Percentiles rank a stretch among this genome's conserved stretches.
These are phyloP conservation scores for Alosa alosa DNA, from an alignment of 2,113 vertebrate species.

Conservation along the genomic window DNA sequence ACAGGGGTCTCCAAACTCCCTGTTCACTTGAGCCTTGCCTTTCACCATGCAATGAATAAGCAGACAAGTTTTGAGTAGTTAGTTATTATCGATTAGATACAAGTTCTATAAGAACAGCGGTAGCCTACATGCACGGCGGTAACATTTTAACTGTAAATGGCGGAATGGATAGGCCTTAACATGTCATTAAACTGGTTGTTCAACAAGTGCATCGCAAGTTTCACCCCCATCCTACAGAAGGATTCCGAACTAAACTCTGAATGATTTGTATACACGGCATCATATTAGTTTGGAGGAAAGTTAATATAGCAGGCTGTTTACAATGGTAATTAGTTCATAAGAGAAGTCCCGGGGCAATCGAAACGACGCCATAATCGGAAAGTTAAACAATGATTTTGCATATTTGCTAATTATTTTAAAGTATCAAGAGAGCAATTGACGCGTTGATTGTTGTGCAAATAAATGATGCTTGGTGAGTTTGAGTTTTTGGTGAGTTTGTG, in stretches of 20 bases:
- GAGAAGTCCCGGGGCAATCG: conserved; percentile 53
- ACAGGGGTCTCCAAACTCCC: not conserved
- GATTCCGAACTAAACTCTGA: not conserved
- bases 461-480: not conserved
- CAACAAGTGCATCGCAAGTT: not conserved
- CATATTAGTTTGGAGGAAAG: conserved; percentile 46
- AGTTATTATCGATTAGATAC: too few relatives aligned
- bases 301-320: conserved; percentile 49
- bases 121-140: too few relatives aligned
- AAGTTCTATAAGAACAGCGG: too few relatives aligned
- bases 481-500: not conserved
- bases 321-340: conserved; percentile 50
- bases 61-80: not conserved
- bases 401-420: conserved; percentile 48
- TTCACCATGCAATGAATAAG: not conserved
- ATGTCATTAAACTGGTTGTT: not conserved
- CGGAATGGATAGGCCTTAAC: not conserved
- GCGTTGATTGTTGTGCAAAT: conserved; percentile 60
- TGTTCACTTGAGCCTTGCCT: not conserved
- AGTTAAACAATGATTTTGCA: conserved; percentile 57
- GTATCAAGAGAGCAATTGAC: conserved; percentile 43
- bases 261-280: not conserved
- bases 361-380: conserved; percentile 63
- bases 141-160: too few relatives aligned
- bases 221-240: not conserved